Conservation (phyloP, 2,113 vertebrate species). For the Capreolus pygargus region DNA sequence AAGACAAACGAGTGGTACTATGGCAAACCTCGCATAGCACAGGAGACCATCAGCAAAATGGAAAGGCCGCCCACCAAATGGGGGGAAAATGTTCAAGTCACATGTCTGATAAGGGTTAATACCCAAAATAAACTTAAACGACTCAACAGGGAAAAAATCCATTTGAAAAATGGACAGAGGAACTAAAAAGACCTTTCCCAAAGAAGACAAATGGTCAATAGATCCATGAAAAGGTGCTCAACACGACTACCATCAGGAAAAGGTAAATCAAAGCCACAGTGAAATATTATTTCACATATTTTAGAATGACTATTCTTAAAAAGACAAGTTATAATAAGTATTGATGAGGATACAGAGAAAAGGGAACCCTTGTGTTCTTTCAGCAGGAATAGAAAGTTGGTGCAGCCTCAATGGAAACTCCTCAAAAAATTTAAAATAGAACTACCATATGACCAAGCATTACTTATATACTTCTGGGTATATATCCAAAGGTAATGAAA, state of each 20-base stretch:
- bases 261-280: neutral
- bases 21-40: neutral
- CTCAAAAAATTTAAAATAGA: neutral
- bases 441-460: neutral
- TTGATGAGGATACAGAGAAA: neutral
- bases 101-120: neutral
- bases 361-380: neutral
- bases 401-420: neutral
- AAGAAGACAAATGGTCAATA: neutral
- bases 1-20: neutral
- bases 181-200: neutral
- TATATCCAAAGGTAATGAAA: neutral
- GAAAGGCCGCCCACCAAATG: neutral
- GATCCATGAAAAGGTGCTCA: neutral
- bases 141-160: neutral
- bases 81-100: neutral
- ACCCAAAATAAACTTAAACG: neutral
- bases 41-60: neutral
- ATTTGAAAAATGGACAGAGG: neutral
- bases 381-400: neutral
- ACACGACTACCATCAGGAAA: neutral
- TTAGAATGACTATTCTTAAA: neutral
- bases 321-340: neutral
- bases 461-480: neutral
- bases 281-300: neutral